Base-by-base conservation (phyloP, 2,888 invertebrate genomes). In the Hylaea fasciaria region DNA sequence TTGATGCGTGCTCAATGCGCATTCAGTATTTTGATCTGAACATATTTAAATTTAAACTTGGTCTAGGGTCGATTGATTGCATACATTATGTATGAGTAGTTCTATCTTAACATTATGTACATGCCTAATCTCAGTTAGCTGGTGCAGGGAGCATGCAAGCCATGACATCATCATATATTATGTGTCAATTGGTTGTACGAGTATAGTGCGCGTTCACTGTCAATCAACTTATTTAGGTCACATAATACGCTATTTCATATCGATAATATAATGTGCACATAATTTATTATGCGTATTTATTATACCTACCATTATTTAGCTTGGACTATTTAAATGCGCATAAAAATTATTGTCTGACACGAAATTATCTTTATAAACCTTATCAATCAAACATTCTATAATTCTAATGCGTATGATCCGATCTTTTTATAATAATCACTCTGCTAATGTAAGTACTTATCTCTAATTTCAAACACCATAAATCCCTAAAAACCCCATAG, bases 1-100 rank as follows among this genome's bases (percentile, higher is more conserved):
- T 62, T 57, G 62, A 53, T 63, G 64, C 64, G 62, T 62, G 64
- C 60, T 58, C 50, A 57, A 69, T 61, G 51, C 50, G 62, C 51
- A 60, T 39, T 17, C 43, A 41, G 11, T 13, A 0, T 2, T 29
- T 46, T 46, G 29, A 32, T n/a, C 0, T 45, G 1, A 28, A 28
- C 9, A 13, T 5, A 22, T 22, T 5, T 3, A 5, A 22, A 3
- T 22, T 22, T 22, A 22, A 22, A 22, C 22, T 2, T 22, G 5
- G 22, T 22, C 5, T 22, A 22, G 22, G 22, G 22, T 5, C 5
- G 22, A 22, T 5, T 22, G n/a, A 22, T 22, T 22, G 2, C 22
- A 22, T 22, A 2, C 22, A 22, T 22, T 22, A 5, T 5, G 22
- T 35, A 35, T 35, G 9, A 35, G 35, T 35, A 35, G 3, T 11